Percentiles rank a stretch among this genome's conserved stretches.
phyloP scores from a whole-genome alignment of 2,113 vertebrate species.

The Panthera uncia region DNA sequence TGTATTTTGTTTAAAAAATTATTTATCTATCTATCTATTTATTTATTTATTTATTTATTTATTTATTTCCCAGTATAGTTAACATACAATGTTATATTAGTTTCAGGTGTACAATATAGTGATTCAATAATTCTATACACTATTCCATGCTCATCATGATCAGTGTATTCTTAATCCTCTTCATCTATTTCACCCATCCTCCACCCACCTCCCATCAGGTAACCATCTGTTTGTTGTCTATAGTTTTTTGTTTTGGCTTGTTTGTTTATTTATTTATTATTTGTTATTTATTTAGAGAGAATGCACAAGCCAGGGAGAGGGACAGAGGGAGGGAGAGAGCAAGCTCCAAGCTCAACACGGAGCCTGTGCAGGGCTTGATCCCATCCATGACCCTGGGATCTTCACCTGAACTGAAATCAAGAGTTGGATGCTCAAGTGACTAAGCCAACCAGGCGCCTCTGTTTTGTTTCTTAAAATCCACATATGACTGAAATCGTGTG shows the following conservation, averaged over 20 bases:
- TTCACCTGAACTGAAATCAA: too few species aligned
- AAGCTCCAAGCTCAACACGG: too few species aligned
- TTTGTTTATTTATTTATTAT: not conserved
- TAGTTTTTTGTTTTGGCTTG: not conserved
- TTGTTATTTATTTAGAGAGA: too few species aligned
- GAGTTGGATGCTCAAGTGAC: too few species aligned
- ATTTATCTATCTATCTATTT: too few species aligned
- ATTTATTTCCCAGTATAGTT: not conserved
- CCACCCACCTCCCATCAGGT: not conserved
- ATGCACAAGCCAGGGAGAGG: too few species aligned
- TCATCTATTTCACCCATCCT: not conserved
- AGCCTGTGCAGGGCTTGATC: too few species aligned
- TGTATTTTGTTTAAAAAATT: not conserved
- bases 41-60: not conserved
- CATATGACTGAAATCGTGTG: not conserved
- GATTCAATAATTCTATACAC: not conserved
- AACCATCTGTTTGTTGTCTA: not conserved
- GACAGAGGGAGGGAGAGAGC: too few species aligned
- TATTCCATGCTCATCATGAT: not conserved
- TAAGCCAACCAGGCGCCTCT: too few species aligned
- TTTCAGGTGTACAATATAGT: not conserved
- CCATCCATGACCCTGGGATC: too few species aligned
- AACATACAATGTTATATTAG: not conserved
- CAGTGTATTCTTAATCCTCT: not conserved
- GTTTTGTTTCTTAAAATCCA: not conserved